Conservation (phyloP, 2,113 vertebrate genomes). For the Sigmodon hispidus region DNA sequence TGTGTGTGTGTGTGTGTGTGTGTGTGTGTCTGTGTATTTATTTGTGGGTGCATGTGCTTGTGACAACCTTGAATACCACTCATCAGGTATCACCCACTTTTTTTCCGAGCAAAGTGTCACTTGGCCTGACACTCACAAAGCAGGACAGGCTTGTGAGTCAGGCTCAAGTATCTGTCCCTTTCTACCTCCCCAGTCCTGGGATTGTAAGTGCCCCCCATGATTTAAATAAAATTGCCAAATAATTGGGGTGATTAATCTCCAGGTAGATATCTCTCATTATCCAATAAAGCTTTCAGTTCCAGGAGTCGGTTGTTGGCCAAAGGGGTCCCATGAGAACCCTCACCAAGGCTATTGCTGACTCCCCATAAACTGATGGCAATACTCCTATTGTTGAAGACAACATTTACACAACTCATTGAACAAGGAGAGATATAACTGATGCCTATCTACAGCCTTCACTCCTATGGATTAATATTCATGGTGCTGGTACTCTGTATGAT, state of each 20-base stretch:
- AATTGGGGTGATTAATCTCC: no score
- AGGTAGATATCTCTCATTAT: background rate
- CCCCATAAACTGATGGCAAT: background rate
- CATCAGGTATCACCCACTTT: background rate
- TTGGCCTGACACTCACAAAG: background rate
- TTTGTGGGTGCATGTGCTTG: no score
- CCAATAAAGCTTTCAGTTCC: background rate
- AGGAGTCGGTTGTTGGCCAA: background rate
- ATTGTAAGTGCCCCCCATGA: no score
- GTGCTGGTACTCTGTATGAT: background rate
- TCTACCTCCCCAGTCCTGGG: no score
- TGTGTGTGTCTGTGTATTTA: background rate
- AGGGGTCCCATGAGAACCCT: background rate
- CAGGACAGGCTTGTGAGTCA: no score
- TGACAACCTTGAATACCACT: background rate
- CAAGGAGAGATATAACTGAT: background rate
- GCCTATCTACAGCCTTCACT: background rate
- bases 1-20: background rate
- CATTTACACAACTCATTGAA: background rate
- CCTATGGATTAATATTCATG: background rate
- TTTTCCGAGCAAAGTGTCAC: background rate
- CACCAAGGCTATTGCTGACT: background rate
- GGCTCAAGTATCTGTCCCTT: no score
- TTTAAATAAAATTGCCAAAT: no score
- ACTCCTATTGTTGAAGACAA: background rate